Evolutionary conservation across 2,797 vertebrate genomes (phyloP), one percentile per base, ranked within the genome.

Genomic region (Hoplostethus mediterraneus): DNA sequence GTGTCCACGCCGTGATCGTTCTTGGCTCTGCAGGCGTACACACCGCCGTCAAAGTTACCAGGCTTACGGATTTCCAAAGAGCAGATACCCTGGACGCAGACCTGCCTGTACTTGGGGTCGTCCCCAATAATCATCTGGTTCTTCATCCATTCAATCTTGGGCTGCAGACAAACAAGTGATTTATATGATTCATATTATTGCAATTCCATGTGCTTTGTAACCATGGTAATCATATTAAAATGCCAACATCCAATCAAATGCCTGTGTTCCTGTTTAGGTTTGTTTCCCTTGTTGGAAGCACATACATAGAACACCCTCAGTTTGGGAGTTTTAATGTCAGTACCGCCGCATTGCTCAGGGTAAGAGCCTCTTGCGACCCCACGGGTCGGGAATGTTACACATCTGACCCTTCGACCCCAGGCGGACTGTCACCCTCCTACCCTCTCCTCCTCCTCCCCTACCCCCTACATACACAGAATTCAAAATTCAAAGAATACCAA

Each of bases 51-150:
- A 0, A 96, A 99, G 73, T 95, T 96, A 48, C 94, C 91, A 0
- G 98, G 96, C 81, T 96, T 99, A 72, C 98, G 96, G 84, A 99
- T 99, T 92, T 99, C 97, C 90, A 99, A 93, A 16, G 96, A 96
- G 89, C 97, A 98, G 80, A 99, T 93, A 0, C 98, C 98, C 90
- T 98, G 96, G 42, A 96, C 94, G 0, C 95, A 97, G 79, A 98
- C 89, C 1, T 96, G 94, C 6, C 97, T 95, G 88, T 84, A 99
- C 72, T 97, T 98, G 56, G 98, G 97, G 66, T 99, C 95, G 0
- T 98, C 96, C 48, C 94, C 92, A 33, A 99, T 97, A 65, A 97
- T 92, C 95, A 97, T 97, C 89, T 97, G 95, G 84, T 99, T 99
- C 88, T 99, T 99, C 96, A 98, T 90, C 98, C 98, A 99, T 69